These are phyloP conservation scores for Galago senegalensis DNA, from an alignment of 2,797 vertebrate species.

Conservation along the genomic window DNA sequence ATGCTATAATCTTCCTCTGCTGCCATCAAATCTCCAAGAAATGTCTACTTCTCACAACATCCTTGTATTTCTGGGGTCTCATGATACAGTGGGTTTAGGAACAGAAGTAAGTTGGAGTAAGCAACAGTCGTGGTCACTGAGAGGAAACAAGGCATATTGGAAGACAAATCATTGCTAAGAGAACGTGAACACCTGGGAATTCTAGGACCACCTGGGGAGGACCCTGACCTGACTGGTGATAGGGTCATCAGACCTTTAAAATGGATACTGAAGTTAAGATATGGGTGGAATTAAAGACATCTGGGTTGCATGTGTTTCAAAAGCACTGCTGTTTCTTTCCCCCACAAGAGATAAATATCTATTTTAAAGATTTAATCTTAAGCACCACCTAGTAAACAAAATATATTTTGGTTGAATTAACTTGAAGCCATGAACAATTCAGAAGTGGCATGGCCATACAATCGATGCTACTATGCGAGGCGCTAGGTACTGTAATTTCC, in stretches of 20 bases:
- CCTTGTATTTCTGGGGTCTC: not conserved
- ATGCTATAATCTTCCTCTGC: not conserved
- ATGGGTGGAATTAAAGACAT: not conserved
- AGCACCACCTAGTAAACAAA: constrained; percentile 36
- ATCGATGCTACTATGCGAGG: not conserved
- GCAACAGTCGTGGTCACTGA: not conserved
- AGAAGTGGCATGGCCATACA: not conserved
- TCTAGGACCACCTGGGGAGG: not conserved
- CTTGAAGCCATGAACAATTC: not conserved
- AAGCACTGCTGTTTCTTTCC: not conserved
- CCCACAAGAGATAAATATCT: not conserved
- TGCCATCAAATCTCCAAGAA: not conserved
- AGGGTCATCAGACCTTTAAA: not conserved
- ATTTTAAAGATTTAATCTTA: constrained; percentile 12
- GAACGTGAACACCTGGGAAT: not conserved
- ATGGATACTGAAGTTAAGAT: not conserved
- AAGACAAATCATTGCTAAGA: too few relatives aligned
- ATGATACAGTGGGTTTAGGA: not conserved
- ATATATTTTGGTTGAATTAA: constrained; percentile 25
- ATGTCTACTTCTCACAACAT: not conserved
- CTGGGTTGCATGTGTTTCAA: not conserved
- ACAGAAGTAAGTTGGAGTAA: not conserved
- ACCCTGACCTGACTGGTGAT: not conserved
- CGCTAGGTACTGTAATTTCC: not conserved
- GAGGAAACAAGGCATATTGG: not conserved